Base-by-base conservation (phyloP, 2,797 vertebrate genomes). In the Rhinophrynus dorsalis region DNA sequence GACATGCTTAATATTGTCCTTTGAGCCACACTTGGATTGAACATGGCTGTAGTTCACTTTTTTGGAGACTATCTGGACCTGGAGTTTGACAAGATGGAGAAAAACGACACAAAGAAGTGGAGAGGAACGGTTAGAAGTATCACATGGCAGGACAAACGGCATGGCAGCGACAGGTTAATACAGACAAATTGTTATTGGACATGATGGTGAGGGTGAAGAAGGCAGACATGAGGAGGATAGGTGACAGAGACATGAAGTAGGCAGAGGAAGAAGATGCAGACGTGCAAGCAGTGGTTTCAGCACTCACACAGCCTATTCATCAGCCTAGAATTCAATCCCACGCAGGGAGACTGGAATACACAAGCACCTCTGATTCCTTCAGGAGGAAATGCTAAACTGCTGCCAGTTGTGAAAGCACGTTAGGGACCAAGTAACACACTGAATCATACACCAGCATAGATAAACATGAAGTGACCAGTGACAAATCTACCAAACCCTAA, bases 51-150 rank as follows among this genome's bases (percentile, higher is more conserved):
- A 98, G 95, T 94, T 97, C 90, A 94, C 87, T 89, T 96, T 98
- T 96, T 97, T 96, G 92, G 92, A 94, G 91, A 95, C 92, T 95
- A 98, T 94, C 86, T 98, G 95, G 93, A 99, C 96, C 96, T 98
- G 92, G 93, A 90, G 89, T 38, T 88, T 93, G 83, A 91, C 82
- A 92, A 91, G 88, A 87, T 1, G 87, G 81, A 81, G 24, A 18
- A 78, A 76, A 85, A 88, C 77, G 78, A 88, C 84, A 90, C 92
- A 92, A 62, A 82, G 64, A 81, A 84, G 81, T 86, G 88, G 84
- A 84, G 75, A 84, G 86, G 80, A 75, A 69, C 78, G 80, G 86
- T 91, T 91, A 91, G 87, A 85, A 77, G 1, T 10, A 70, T 79
- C 79, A 74, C 32, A 47, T 1, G 57, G 72, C 75, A 78, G 75